Percentiles rank a stretch among this genome's conserved stretches.
phyloP scores from a whole-genome alignment of 2,113 vertebrate genomes.

The Leucopsar rothschildi region DNA sequence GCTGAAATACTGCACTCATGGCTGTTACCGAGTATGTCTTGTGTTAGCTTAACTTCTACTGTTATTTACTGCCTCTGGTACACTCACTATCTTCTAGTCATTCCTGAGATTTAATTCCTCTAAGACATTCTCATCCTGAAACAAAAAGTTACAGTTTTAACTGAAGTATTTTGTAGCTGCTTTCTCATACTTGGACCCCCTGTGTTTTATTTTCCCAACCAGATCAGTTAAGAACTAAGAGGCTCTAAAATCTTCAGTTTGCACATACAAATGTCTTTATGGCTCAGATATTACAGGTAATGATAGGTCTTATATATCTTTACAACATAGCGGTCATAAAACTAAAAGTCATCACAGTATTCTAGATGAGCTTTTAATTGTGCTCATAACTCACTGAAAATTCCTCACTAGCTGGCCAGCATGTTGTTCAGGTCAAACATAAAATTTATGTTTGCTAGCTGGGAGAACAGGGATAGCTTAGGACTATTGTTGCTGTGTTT shows the following conservation, averaged over 20 bases:
- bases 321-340: not conserved
- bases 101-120: not conserved
- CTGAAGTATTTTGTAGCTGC: not conserved
- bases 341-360: not conserved
- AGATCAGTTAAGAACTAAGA: not conserved
- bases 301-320: not conserved
- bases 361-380: not conserved
- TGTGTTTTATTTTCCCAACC: not conserved
- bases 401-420: not conserved
- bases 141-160: not conserved
- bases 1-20: not conserved
- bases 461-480: not conserved
- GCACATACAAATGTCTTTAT: not conserved
- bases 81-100: not conserved
- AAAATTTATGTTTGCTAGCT: not conserved
- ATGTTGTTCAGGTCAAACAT: slow-evolving; percentile 1
- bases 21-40: not conserved
- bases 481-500: not conserved
- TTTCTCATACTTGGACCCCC: not conserved
- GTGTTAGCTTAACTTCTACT: not conserved
- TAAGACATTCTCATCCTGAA: not conserved
- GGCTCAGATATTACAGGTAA: slow-evolving; percentile 7
- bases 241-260: not conserved
- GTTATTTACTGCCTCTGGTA: not conserved
- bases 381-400: slow-evolving; percentile 1